phyloP scores from a whole-genome alignment of 2,888 invertebrate genomes.

The Labia minor region DNA sequence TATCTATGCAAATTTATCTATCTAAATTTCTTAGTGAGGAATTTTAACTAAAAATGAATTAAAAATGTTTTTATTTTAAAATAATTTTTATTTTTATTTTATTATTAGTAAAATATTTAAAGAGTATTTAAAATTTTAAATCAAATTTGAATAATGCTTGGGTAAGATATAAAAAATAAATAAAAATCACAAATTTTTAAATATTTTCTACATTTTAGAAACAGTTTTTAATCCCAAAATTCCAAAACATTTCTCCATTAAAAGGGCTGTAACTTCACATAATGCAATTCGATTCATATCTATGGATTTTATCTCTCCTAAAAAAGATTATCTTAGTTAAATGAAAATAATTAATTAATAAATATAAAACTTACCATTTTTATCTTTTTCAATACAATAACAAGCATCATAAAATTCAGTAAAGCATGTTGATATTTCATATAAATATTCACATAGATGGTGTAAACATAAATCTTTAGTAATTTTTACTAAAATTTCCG shows the following conservation, averaged over 20 bases:
- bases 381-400: constrained; percentile 92
- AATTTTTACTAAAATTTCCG: constrained; percentile 74
- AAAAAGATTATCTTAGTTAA: constrained; percentile 22
- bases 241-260: constrained; percentile 77
- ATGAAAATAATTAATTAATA: constrained; percentile 3
- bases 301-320: constrained; percentile 69
- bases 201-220: constrained; percentile 67
- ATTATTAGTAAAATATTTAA: background rate
- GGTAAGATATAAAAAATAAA: too few species aligned
- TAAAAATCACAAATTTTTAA: background rate
- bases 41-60: too few species aligned
- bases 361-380: constrained; percentile 36
- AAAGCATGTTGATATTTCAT: constrained; percentile 85
- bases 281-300: constrained; percentile 78
- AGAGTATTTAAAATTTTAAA: background rate
- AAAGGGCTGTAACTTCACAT: constrained; percentile 80
- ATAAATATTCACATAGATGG: constrained; percentile 86
- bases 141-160: too few species aligned
- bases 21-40: too few species aligned
- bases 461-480: constrained; percentile 74
- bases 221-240: constrained; percentile 89
- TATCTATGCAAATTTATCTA: too few species aligned
- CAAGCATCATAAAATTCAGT: constrained; percentile 96
- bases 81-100: background rate
- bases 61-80: too few species aligned